Evolutionary conservation across 2,888 invertebrate species (phyloP), one percentile per base, ranked within the genome.

Genomic region (Cephus pulcher): DNA sequence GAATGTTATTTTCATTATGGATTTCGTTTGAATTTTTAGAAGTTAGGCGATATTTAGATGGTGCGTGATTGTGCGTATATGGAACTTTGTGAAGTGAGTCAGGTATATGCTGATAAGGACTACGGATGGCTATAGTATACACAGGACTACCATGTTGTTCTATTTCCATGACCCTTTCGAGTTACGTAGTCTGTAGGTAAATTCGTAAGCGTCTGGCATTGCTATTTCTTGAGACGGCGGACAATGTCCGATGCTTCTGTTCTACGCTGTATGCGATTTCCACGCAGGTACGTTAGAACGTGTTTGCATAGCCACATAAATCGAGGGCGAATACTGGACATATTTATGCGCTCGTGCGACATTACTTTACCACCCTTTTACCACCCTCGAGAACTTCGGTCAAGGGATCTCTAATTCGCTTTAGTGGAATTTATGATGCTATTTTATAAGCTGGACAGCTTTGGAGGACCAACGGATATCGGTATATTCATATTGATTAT

Each of bases 291-390:
- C 78, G 78, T 32, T 33, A 34, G 68, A 76, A 23, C 68, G 40
- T 79, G 84, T 83, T 83, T 84, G 84, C 82, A 84, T 82, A 82
- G 80, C 81, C 80, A 80, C 82, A 84, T 84, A 84, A 84, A 84
- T 84, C 83, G 81, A 80, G 80, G 80, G 78, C 81, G 78, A 82
- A 83, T 82, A 79, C 80, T 81, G 79, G 83, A 84, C 82, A 83
- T 84, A 81, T 84, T 84, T 84, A 84, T 84, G 84, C 82, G 82
- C 78, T 80, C 80, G 80, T 82, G 75, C 76, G 84, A 79, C 82
- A 83, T 81, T 84, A 84, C 84, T 83, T 79, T 82, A 80, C 77
- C 80, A 70, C 35, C 74, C 34, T 78, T 71, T 34, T 23, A 34
- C 32, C 71, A 56, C 56, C 56, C 56, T 23, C 56, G 80, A 79